A percentile compares a stretch with the other conserved stretches of the same genome.
Evolutionary conservation across 2,113 vertebrate genomes (phyloP).

Genomic region (Albula goreensis): DNA sequence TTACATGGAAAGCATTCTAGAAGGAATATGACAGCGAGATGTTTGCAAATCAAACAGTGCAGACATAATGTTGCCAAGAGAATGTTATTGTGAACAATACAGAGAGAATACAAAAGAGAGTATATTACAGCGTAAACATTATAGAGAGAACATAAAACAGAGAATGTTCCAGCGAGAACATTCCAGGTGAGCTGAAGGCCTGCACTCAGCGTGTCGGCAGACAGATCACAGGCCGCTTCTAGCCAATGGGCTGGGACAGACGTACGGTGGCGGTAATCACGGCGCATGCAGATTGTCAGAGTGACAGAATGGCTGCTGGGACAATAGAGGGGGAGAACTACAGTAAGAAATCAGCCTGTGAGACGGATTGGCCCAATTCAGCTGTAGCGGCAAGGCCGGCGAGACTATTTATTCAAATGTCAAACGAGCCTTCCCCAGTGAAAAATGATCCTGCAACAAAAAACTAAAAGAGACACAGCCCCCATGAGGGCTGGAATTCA

Average conservation of each 20-base stretch:
- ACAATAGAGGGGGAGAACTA: conserved; percentile 44
- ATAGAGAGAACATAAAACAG: background rate
- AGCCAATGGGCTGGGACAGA: conserved; percentile 46
- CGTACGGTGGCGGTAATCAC: conserved; percentile 67
- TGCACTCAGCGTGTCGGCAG: background rate
- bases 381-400: conserved; percentile 50
- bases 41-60: too few species aligned
- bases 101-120: too few species aligned
- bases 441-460: conserved; percentile 68
- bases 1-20: too few species aligned
- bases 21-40: too few species aligned
- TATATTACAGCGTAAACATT: background rate
- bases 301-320: conserved; percentile 59
- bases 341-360: conserved; percentile 61
- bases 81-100: too few species aligned
- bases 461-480: conserved; percentile 67
- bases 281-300: conserved; percentile 70
- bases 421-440: conserved; percentile 71
- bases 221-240: conserved; percentile 4
- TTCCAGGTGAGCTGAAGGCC: background rate
- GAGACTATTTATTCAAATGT: conserved; percentile 76
- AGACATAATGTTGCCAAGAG: too few species aligned
- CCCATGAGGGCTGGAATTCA: conserved; percentile 59
- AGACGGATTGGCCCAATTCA: conserved; percentile 75
- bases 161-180: background rate